Percentiles rank a stretch among this genome's conserved stretches.
These are phyloP conservation scores for Sorex fumeus DNA, from an alignment of 2,113 vertebrate genomes.

Conservation along the genomic window DNA sequence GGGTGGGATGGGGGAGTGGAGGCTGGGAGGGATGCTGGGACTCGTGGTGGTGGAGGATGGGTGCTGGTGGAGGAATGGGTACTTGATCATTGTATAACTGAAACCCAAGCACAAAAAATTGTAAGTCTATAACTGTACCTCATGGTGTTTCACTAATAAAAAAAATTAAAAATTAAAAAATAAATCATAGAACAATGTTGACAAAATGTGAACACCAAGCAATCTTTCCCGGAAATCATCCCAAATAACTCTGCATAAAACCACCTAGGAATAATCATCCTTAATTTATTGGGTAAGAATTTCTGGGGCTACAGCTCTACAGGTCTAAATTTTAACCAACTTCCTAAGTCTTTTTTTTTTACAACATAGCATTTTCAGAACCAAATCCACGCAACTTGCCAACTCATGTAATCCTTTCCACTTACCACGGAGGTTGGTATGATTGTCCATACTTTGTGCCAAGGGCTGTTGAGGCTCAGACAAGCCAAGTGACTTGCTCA, in stretches of 20 bases:
- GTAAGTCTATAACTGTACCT: no score
- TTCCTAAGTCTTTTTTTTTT: neutral
- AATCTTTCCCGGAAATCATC: neutral
- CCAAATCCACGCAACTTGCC: neutral
- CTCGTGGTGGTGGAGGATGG: no score
- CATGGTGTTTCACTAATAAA: no score
- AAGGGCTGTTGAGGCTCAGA: neutral
- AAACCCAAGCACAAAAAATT: no score
- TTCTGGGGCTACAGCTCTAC: neutral
- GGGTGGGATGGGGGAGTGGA: no score
- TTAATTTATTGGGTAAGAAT: neutral
- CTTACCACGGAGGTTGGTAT: neutral
- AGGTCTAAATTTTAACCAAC: neutral
- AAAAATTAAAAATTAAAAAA: no score
- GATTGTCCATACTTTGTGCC: neutral
- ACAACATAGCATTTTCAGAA: neutral
- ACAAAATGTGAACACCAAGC: neutral
- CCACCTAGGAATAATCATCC: neutral
- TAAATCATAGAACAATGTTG: neutral
- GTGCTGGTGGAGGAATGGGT: no score
- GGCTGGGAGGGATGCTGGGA: no score
- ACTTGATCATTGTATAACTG: no score
- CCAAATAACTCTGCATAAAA: neutral
- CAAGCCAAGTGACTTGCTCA: neutral
- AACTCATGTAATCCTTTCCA: conserved; percentile 10